phyloP scores from a whole-genome alignment of 2,888 invertebrate species.

The Ectemnius continuus region DNA sequence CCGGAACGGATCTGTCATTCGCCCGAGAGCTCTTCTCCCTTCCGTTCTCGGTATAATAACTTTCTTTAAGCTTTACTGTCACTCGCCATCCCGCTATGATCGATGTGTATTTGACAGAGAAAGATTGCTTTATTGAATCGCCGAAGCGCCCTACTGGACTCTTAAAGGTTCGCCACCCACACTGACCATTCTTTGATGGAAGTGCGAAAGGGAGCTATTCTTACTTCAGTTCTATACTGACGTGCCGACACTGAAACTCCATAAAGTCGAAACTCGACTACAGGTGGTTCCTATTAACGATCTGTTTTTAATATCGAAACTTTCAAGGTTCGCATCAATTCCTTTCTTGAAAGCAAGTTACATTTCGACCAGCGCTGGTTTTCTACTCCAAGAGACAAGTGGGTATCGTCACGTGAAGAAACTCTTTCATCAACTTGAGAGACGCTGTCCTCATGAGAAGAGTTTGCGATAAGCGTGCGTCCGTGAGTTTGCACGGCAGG shows the following conservation, averaged over 20 bases:
- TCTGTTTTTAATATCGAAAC: too few species aligned
- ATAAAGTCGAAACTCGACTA: too few species aligned
- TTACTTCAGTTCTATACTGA: too few species aligned
- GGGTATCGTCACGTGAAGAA: conserved; percentile 29
- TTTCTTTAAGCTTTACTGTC: conserved; percentile 16
- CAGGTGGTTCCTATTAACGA: too few species aligned
- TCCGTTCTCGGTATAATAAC: not conserved
- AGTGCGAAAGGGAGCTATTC: too few species aligned
- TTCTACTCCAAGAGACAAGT: not conserved
- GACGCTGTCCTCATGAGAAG: conserved; percentile 40
- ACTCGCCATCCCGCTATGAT: not conserved
- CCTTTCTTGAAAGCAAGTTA: too few species aligned
- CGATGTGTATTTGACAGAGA: conserved; percentile 5
- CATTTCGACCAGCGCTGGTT: too few species aligned
- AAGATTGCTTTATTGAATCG: conserved; percentile 4
- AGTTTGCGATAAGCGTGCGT: conserved; percentile 38
- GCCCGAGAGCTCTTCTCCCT: too few species aligned
- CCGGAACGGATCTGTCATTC: too few species aligned
- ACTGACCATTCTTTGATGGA: too few species aligned
- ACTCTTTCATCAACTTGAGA: conserved; percentile 40
- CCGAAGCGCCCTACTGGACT: conserved; percentile 3
- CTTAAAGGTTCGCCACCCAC: not conserved
- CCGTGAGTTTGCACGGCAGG: conserved; percentile 48
- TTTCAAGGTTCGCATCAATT: too few species aligned
- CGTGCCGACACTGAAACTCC: too few species aligned